Evolutionary conservation across 2,113 vertebrate genomes (phyloP), one percentile per base, ranked within the genome.

Genomic region (Manacus vitellinus): DNA sequence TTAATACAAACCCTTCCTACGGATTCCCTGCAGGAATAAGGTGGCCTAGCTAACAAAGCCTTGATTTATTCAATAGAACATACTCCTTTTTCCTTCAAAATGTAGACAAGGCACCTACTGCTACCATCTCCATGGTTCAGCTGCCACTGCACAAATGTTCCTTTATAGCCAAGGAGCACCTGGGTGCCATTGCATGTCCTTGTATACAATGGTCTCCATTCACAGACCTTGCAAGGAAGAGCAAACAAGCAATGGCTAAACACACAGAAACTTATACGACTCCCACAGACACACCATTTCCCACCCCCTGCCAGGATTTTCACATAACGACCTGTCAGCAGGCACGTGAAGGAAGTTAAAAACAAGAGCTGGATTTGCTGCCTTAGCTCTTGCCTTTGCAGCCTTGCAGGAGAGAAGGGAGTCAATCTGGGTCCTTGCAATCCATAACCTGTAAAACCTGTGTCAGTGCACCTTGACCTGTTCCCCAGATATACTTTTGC

Each of bases 21-120:
- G 0, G 76, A 92, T 91, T 94, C 70, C 80, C 83, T 92, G 73
- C 77, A 93, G 92, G 61, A 96, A 89, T 86, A 87, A 86, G 41
- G 61, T 89, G 91, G 83, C 90, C 88, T 96, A 78, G 61, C 88
- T 93, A 92, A 88, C 63, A 93, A 90, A 92, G 62, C 67, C 85
- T 93, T 89, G 85, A 78, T 92, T 85, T 94, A 41, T 73, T 90
- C 68, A 59, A 56, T 74, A 71, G 61, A 85, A 74, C n/a, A 52
- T 31, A 61, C 14, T 76, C 33, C 16, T 80, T 83, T 85, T 82
- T 25, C 19, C 74, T 88, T 37, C 68, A 61, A 52, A 63, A 51
- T 37, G 39, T 55, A 78, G 88, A 44, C 39, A 78, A 68, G 35
- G 52, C 70, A 87, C 68, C 68, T 86, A 25, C 28, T 91, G 93